These are phyloP conservation scores for Macropis europaea DNA, from an alignment of 2,888 invertebrate genomes.

Conservation along the genomic window DNA sequence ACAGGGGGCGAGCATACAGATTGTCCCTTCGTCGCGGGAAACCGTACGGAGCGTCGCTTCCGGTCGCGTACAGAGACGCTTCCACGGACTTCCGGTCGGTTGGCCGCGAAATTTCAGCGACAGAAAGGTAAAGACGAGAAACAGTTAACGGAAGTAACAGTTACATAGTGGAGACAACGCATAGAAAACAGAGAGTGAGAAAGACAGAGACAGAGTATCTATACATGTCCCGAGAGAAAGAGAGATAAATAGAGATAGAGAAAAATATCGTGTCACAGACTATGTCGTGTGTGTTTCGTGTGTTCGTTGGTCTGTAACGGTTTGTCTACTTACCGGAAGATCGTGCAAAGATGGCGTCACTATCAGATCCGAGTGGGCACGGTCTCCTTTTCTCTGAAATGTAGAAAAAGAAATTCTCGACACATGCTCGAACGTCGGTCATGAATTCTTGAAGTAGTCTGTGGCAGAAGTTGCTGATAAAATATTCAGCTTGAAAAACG, in stretches of 20 bases:
- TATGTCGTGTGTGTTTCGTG: constrained; percentile 17
- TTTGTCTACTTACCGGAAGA: constrained; percentile 74
- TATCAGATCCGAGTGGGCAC: constrained; percentile 76
- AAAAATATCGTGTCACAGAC: constrained; percentile 14
- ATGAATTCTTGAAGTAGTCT: too few species aligned
- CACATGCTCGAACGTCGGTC: too few species aligned
- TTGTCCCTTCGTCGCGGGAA: neutral
- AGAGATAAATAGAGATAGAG: constrained; percentile 34
- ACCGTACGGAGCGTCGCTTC: too few species aligned
- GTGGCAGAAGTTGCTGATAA: too few species aligned
- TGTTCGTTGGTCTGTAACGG: neutral
- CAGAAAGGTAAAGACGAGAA: constrained; percentile 34
- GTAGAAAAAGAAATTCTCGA: neutral
- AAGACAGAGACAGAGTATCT: constrained; percentile 46
- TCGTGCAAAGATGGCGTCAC: constrained; percentile 77
- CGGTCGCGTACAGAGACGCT: too few species aligned
- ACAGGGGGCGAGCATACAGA: too few species aligned
- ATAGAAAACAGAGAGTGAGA: constrained; percentile 53
- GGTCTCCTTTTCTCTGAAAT: constrained; percentile 76
- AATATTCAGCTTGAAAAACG: too few species aligned
- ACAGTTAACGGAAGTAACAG: constrained; percentile 42
- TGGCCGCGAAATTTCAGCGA: constrained; percentile 28
- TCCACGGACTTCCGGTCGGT: neutral
- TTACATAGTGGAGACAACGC: constrained; percentile 55
- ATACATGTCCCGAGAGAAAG: constrained; percentile 36